Conservation (phyloP, 2,113 vertebrate species). For the Channa maculata region DNA sequence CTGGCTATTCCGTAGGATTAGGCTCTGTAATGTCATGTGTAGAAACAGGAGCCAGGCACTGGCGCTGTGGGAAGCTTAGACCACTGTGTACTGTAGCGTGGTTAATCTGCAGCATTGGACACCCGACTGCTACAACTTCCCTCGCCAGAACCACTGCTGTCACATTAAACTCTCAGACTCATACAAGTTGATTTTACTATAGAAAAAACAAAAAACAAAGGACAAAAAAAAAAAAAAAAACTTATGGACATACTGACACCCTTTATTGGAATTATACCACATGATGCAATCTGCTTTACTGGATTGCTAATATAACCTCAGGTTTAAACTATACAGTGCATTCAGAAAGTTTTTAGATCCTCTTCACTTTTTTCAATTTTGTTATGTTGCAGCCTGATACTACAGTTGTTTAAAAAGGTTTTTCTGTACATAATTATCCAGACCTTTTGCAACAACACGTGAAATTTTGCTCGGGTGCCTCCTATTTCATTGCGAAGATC, state of each 20-base stretch:
- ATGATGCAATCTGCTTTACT: not conserved
- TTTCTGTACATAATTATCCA: no score
- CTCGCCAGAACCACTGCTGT: conserved; percentile 51
- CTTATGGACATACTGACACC: conserved; percentile 17
- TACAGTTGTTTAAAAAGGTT: no score
- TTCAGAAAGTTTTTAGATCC: no score
- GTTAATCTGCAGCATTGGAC: conserved; percentile 61
- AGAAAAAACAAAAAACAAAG: conserved; percentile 5
- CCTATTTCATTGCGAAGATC: no score
- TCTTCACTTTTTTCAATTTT: no score
- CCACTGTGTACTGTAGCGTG: conserved; percentile 67
- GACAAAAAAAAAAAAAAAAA: not conserved
- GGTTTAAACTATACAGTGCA: no score
- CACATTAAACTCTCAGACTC: conserved; percentile 26
- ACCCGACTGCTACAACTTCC: conserved; percentile 39
- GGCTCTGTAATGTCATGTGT: conserved; percentile 71
- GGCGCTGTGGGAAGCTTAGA: conserved; percentile 68
- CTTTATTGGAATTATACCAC: not conserved
- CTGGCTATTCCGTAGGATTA: conserved; percentile 75
- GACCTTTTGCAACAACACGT: no score
- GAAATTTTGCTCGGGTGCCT: no score
- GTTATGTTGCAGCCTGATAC: no score
- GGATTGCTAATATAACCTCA: no score
- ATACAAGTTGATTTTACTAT: conserved; percentile 9
- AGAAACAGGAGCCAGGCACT: conserved; percentile 76